These are phyloP conservation scores for Atta texana DNA, from an alignment of 1,140 invertebrate genomes.

Conservation along the genomic window DNA sequence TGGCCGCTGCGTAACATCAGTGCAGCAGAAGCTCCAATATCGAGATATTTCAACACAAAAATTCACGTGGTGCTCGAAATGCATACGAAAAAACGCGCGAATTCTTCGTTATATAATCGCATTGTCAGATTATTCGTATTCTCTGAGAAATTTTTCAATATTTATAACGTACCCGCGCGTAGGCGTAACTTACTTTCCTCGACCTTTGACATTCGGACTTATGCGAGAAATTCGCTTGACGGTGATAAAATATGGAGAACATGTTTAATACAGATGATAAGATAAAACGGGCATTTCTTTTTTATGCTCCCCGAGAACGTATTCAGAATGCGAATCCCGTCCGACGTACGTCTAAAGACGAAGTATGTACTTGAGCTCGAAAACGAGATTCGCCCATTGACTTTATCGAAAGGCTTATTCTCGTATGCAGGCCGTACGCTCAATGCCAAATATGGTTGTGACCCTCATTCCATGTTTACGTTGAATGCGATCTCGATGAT, in stretches of 20 bases:
- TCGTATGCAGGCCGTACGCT: neutral
- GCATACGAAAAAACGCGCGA: neutral
- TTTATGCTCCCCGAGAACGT: neutral
- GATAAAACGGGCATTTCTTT: neutral
- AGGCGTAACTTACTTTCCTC: constrained; percentile 16
- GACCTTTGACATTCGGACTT: constrained; percentile 20
- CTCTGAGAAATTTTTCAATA: constrained; percentile 15
- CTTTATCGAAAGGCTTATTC: constrained; percentile 28
- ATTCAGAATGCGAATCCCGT: constrained; percentile 12
- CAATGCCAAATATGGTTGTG: neutral
- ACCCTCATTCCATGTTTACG: constrained; percentile 24
- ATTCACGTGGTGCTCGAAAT: neutral
- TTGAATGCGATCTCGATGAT: constrained; percentile 41
- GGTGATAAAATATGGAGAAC: neutral
- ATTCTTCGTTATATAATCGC: neutral
- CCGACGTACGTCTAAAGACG: neutral
- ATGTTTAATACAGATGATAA: constrained; percentile 23
- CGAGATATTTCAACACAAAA: constrained; percentile 18
- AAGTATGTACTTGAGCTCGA: constrained; percentile 17
- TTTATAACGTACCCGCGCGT: constrained; percentile 2
- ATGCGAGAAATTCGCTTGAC: neutral
- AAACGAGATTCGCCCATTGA: constrained; percentile 30
- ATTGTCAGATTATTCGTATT: constrained; percentile 12
- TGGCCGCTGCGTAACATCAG: neutral
- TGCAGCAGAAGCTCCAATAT: constrained; percentile 1